A percentile compares a stretch with the other conserved stretches of the same genome.
phyloP scores from a whole-genome alignment of 1,140 invertebrate species.

The Adoxophyes honmai region DNA sequence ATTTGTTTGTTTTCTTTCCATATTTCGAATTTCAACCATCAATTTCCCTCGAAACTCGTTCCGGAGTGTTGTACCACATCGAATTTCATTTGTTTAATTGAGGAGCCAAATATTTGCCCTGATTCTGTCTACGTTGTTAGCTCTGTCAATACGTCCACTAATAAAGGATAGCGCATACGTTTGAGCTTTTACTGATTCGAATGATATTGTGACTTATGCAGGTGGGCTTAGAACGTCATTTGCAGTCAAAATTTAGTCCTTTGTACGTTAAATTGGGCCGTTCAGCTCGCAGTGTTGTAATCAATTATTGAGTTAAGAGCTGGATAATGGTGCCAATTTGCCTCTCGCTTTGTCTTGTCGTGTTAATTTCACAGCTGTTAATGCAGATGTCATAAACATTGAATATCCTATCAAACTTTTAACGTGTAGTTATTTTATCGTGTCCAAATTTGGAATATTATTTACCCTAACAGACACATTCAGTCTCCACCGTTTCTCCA shows the following conservation, averaged over 20 bases:
- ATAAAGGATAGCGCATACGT: slow-evolving; percentile 48
- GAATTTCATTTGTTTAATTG: slow-evolving; percentile 66
- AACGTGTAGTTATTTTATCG: no score
- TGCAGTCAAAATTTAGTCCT: slow-evolving; percentile 20
- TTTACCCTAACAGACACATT: slow-evolving; percentile 27
- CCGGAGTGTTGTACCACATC: slow-evolving; percentile 33
- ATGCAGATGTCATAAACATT: no score
- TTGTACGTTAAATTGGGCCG: slow-evolving; percentile 29
- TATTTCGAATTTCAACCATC: slow-evolving; percentile 30
- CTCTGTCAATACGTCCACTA: slow-evolving; percentile 63
- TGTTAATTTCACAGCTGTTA: slow-evolving; percentile 1
- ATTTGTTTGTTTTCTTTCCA: slow-evolving; percentile 49
- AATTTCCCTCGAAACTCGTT: slow-evolving; percentile 27
- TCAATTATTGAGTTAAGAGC: slow-evolving; percentile 32
- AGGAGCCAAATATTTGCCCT: slow-evolving; percentile 59
- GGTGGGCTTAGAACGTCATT: slow-evolving; percentile 18
- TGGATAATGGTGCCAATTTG: slow-evolving; percentile 37
- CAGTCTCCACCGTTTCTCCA: slow-evolving; percentile 29
- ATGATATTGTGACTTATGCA: slow-evolving; percentile 32
- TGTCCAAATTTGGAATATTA: neutral
- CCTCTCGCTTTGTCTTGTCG: slow-evolving; percentile 2
- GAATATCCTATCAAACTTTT: no score
- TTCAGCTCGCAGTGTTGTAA: slow-evolving; percentile 43
- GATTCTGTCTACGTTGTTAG: slow-evolving; percentile 54
- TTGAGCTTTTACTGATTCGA: slow-evolving; percentile 15